phyloP scores from a whole-genome alignment of 1,140 invertebrate genomes.

The Drosophila truncata region DNA sequence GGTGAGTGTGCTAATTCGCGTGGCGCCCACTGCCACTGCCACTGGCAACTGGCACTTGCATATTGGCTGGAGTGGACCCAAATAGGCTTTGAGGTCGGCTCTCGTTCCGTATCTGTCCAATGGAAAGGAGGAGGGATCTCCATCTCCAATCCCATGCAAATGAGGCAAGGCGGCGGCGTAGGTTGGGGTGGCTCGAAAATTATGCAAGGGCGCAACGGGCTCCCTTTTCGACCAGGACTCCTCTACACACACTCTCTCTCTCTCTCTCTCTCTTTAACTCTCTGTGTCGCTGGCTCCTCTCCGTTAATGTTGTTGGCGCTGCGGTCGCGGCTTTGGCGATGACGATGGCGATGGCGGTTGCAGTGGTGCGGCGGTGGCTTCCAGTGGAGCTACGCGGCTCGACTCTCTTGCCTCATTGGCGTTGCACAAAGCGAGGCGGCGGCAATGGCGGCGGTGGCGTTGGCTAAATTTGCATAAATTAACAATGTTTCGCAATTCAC shows the following conservation, averaged over 20 bases:
- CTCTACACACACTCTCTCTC: background rate
- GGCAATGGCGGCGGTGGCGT: constrained; percentile 34
- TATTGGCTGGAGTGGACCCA: constrained; percentile 42
- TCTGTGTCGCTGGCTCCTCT: background rate
- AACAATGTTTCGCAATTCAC: constrained; percentile 81
- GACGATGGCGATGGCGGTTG: constrained; percentile 40
- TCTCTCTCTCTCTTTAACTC: too few species aligned
- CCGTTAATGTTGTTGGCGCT: constrained; percentile 79
- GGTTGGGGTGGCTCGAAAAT: constrained; percentile 43
- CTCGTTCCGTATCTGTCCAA: constrained; percentile 5
- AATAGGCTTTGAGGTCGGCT: constrained; percentile 50
- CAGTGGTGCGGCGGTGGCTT: constrained; percentile 47
- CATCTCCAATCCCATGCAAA: constrained; percentile 38
- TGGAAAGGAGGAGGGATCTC: background rate
- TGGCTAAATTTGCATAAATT: constrained; percentile 83
- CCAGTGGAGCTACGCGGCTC: constrained; percentile 25
- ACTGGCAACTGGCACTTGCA: background rate
- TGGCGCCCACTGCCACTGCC: constrained; percentile 40
- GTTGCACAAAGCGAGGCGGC: constrained; percentile 70
- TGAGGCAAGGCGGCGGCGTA: constrained; percentile 24
- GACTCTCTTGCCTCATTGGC: constrained; percentile 72
- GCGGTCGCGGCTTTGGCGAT: constrained; percentile 64
- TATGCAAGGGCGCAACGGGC: constrained; percentile 47
- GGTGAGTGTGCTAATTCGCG: constrained; percentile 70
- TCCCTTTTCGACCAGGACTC: background rate